phyloP scores from a whole-genome alignment of 2,888 invertebrate genomes.

The Andricus curvator region DNA sequence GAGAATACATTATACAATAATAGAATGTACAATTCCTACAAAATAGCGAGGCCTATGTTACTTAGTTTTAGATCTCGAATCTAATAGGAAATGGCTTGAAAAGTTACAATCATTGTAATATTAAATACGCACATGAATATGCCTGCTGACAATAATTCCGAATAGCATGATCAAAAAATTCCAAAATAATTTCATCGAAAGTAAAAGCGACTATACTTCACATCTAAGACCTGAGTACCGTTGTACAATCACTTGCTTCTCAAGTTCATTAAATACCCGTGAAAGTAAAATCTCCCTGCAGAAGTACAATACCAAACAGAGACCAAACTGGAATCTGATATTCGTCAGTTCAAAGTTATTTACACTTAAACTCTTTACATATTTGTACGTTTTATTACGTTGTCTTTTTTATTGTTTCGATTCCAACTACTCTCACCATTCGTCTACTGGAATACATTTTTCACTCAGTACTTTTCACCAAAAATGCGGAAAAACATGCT shows the following conservation, averaged over 20 bases:
- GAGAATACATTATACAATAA: conserved; percentile 56
- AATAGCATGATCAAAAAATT: not conserved
- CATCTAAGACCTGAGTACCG: not conserved
- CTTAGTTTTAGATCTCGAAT: not conserved
- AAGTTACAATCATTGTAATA: not conserved
- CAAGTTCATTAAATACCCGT: not conserved
- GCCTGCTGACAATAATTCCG: not conserved
- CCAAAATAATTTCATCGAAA: not conserved
- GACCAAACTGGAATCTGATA: not conserved
- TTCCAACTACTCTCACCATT: not conserved
- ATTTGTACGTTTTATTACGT: conserved; percentile 9
- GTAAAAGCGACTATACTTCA: not conserved
- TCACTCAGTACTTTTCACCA: not conserved
- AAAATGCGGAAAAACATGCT: not conserved
- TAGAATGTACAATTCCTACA: conserved; percentile 62
- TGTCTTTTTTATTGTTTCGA: not conserved
- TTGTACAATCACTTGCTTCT: not conserved
- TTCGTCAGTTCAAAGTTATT: conserved; percentile 6
- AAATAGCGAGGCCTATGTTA: conserved; percentile 54
- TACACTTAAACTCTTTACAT: not conserved
- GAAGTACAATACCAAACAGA: not conserved
- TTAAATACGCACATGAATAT: not conserved
- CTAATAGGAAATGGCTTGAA: not conserved
- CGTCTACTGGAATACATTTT: not conserved
- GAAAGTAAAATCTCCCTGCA: conserved; percentile 3